Base-by-base conservation (phyloP, 2,113 vertebrate genomes). In the Corvus hawaiiensis region DNA sequence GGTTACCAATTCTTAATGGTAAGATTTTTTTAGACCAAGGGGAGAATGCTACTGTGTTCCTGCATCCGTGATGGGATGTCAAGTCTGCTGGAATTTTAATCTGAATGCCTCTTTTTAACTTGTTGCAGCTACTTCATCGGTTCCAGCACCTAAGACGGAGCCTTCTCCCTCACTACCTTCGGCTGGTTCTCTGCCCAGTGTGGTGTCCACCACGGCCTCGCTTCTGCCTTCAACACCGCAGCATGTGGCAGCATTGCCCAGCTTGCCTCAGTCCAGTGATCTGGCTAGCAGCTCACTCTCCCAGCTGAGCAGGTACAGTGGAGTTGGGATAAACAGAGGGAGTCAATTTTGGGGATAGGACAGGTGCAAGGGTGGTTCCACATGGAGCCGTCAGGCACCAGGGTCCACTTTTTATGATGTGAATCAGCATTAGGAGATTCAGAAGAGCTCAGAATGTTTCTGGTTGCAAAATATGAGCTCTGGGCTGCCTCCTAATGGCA, bases 271-370 rank as follows among this genome's bases (percentile, higher is more conserved):
- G 77, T 62, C 98, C 61, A 96, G 96, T 59, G 99, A 99, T 93
- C 82, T 99, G 95, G 94, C 98, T 88, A 98, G 97, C 94, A 97
- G 96, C 81, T 98, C 98, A 46, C 98, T 99, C 89, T 95, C 99
- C 80, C 98, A 98, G 82, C 98, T 99, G 84, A 99, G 97, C 98
- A 99, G 99, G 99, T 99, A 98, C 8, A 33, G 93, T 64, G 35
- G 55, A 76, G 46, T 24, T 74, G 48, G 62, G 74, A 15, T 66
- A 33, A 69, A 16, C 39, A 43, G 62, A 68, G 24, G 18, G 35
- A 6, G 16, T 82, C 24, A 6, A 1, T 69, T 80, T 2, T 58
- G 30, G 28, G 23, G 15, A 24, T 24, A 16, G 8, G 14, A 10
- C 11, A n/a, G 8, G 37, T 4, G 0, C 30, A 8, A 87, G 14